These are phyloP conservation scores for Drosophila vallismaia DNA, from an alignment of 2,888 invertebrate genomes.

Conservation along the genomic window DNA sequence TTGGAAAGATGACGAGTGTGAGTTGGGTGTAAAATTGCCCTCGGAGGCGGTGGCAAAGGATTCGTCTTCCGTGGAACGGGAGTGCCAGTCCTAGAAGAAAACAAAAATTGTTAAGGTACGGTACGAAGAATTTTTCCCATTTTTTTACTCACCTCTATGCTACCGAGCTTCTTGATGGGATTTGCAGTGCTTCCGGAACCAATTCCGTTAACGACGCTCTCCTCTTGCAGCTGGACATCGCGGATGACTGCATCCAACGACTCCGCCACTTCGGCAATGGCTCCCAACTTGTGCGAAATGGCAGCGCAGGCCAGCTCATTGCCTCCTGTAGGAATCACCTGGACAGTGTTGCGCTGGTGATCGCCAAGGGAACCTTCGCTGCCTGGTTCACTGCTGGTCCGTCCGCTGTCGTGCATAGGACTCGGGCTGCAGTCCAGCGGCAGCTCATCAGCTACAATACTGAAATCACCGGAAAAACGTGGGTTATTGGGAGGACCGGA, in stretches of 20 bases:
- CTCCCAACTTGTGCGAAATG: conserved; percentile 87
- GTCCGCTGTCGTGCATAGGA: conserved; percentile 65
- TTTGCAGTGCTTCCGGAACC: conserved; percentile 23
- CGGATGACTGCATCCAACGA: conserved; percentile 87
- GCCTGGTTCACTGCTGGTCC: conserved; percentile 58
- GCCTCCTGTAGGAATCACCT: conserved; percentile 82
- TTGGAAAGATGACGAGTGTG: conserved; percentile 88
- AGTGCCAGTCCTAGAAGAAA: conserved; percentile 83
- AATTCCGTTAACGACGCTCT: conserved; percentile 22
- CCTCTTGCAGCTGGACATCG: conserved; percentile 83
- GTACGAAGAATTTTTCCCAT: too few species aligned
- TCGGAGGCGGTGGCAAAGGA: conserved; percentile 89
- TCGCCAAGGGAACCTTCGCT: conserved; percentile 23
- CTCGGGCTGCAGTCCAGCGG: conserved; percentile 66
- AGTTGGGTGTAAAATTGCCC: conserved; percentile 87
- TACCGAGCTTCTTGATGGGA: conserved; percentile 74
- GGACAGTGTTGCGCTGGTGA: conserved; percentile 52
- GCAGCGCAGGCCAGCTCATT: conserved; percentile 88
- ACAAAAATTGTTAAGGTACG: too few species aligned
- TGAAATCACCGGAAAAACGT: conserved; percentile 65
- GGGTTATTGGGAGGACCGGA: conserved; percentile 38
- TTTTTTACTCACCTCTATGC: conserved; percentile 66
- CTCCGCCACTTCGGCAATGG: conserved; percentile 88
- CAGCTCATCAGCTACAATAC: conserved; percentile 76
- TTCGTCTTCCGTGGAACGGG: conserved; percentile 86